Evolutionary conservation across 2,888 invertebrate species (phyloP), one percentile per base, ranked within the genome.

Genomic region (Branchellion lobata): DNA sequence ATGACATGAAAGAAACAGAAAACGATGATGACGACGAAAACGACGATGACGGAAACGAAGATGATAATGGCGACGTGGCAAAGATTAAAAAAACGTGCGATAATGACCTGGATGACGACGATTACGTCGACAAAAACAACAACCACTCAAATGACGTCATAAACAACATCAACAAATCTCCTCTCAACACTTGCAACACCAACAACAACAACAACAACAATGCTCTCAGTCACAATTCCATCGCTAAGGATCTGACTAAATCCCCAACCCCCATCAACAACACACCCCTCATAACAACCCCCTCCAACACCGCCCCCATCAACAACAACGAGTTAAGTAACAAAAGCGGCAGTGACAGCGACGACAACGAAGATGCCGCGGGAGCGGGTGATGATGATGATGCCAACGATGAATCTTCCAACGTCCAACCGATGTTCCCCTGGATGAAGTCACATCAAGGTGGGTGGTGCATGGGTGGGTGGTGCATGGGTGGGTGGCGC

Each of bases 381-480:
- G 65, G n/a, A 14, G 77, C n/a, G 2, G 77, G 34, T 14, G 77
- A 77, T 27, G 77, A 77, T 14, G 77, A 77, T 33, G 77, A 77
- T n/a, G 65, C 33, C 65, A 61, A 29, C 5, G 77, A 77, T n/a
- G 77, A 77, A 24, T 53, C 57, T 18, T 31, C 65, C 36, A 77
- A 77, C 24, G 77, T 77, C 65, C 77, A 77, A 57, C 77, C 77
- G 33, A 77, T 77, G 77, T 77, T 77, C 29, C 77, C 77, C 1
- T 77, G 77, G 77, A 77, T 77, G 77, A 77, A 77, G n/a, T 77
- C 77, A 0, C 77, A 77, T 31, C 77, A 77, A 65, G 77, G 77
- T 65, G 21, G 21, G 24, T 77, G 65, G 33, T 75, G 34, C 31
- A 75, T 75, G 47, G 31, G n/a, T 51, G 75, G 51, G 40, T 53